Evolutionary conservation across 1,140 invertebrate genomes (phyloP).

Genomic region (Diplogasteroides magnus): DNA sequence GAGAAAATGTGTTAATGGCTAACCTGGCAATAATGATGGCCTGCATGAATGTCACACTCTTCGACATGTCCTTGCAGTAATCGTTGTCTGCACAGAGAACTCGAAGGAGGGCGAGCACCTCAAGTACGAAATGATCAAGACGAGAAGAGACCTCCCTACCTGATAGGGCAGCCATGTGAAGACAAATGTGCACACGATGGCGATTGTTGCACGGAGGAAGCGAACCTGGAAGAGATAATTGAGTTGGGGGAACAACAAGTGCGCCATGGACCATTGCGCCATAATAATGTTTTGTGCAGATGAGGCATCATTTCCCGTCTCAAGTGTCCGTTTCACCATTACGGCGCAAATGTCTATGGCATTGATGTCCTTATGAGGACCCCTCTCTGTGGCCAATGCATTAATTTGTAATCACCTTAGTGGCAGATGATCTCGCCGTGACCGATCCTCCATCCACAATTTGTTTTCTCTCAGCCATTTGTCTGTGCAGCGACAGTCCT

Average conservation of each 20-base stretch:
- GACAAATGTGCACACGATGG: constrained; percentile 44
- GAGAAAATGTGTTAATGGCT: constrained; percentile 10
- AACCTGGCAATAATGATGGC: constrained; percentile 47
- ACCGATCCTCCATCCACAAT: not conserved
- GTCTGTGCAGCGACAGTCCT: constrained; percentile 36
- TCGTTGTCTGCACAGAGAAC: constrained; percentile 38
- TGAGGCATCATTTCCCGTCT: no score
- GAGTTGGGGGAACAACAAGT: no score
- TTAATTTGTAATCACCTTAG: constrained; percentile 1
- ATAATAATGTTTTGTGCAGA: not conserved
- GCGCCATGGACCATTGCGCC: no score
- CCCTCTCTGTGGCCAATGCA: not conserved
- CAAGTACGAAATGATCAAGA: no score
- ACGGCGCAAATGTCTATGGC: no score
- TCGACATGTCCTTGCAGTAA: constrained; percentile 30
- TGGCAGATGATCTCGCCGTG: not conserved
- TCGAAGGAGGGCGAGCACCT: constrained; percentile 40
- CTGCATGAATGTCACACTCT: constrained; percentile 46
- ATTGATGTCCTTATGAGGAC: no score
- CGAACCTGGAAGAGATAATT: constrained; percentile 35
- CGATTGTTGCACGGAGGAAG: constrained; percentile 39
- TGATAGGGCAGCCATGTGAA: constrained; percentile 50
- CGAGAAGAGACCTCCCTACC: constrained; percentile 27
- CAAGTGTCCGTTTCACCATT: no score
- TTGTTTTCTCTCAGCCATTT: constrained; percentile 40